Base-by-base conservation (phyloP, 2,797 vertebrate species). In the Sebastiscus albofasciatus region DNA sequence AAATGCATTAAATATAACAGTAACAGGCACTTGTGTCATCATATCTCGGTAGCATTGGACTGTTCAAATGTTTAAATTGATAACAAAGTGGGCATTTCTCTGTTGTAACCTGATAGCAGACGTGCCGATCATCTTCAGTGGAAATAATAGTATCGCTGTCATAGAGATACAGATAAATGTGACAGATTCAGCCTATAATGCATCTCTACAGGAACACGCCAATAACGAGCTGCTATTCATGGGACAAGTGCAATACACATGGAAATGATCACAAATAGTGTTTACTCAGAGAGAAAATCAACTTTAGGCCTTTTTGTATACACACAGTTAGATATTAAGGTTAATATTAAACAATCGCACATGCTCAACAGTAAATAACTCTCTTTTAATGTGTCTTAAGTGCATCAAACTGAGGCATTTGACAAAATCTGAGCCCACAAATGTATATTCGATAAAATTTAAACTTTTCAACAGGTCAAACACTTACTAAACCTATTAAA, bases 21-120 rank as follows among this genome's bases (percentile, higher is more conserved):
- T 20, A 66, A 39, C 33, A 26, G 27, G 13, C 31, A 26, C 2
- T 49, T 68, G 64, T 77, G 18, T 22, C 66, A 46, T 49, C 34
- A 67, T 71, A 70, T 66, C 81, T 31, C 71, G 67, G 78, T 39
- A 73, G 34, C 72, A 34, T 12, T 75, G 39, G 59, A 73, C 65
- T 82, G 79, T 73, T 81, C 87, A 89, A 87, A 89, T 86, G 78
- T 85, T 91, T 80, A 49, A 77, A 69, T 33, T 80, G 89, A 89
- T 91, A 89, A 79, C 60, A 70, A 52, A 72, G 9, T 46, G 20
- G 72, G 22, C 73, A 89, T 93, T 86, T 75, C 73, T 89, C 42
- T 79, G 89, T 90, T 81, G 80, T 70, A 26, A 68, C 27, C 42
- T 67, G 60, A 67, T 55, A 62, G 31, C 67, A 49, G 42, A 18